phyloP scores from a whole-genome alignment of 2,797 vertebrate genomes.

The Ambastaia sidthimunki region DNA sequence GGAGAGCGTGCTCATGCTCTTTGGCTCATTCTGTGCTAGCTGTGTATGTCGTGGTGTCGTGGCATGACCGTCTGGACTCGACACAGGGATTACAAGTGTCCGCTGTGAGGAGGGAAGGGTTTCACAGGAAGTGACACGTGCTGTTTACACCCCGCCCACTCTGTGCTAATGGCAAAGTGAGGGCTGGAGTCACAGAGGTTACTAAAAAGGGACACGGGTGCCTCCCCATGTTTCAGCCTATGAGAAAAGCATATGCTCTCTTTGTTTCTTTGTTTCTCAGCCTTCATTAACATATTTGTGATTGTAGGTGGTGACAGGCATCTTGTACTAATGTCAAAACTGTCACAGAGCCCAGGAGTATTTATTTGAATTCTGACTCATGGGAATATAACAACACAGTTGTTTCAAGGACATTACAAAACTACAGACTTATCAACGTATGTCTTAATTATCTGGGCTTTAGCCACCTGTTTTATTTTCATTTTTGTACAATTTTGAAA shows the following conservation, averaged over 20 bases:
- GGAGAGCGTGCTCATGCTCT: slow-evolving; percentile 26
- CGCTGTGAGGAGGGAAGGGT: slow-evolving; percentile 49
- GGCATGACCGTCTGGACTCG: slow-evolving; percentile 55
- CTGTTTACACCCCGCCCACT: slow-evolving; percentile 44
- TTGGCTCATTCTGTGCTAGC: slow-evolving; percentile 45
- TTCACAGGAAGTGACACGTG: slow-evolving; percentile 57
- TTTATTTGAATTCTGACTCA: slow-evolving; percentile 25
- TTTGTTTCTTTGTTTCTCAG: slow-evolving; percentile 33
- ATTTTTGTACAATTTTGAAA: background rate
- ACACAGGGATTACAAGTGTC: slow-evolving; percentile 57
- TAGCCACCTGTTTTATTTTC: background rate
- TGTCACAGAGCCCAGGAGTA: slow-evolving; percentile 34
- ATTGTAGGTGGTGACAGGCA: slow-evolving; percentile 41
- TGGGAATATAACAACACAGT: slow-evolving; percentile 37
- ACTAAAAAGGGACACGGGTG: slow-evolving; percentile 6
- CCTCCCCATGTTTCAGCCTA: background rate
- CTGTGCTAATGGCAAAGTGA: slow-evolving; percentile 11
- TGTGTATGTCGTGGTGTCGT: slow-evolving; percentile 22
- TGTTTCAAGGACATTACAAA: slow-evolving; percentile 44
- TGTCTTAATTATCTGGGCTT: slow-evolving; percentile 2
- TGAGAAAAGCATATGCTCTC: background rate
- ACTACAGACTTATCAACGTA: background rate
- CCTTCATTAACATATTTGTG: slow-evolving; percentile 44
- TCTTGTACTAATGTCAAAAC: slow-evolving; percentile 50
- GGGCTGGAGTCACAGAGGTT: background rate